Evolutionary conservation across 2,113 vertebrate species (phyloP), one percentile per base, ranked within the genome.

Genomic region (Platichthys stellatus): DNA sequence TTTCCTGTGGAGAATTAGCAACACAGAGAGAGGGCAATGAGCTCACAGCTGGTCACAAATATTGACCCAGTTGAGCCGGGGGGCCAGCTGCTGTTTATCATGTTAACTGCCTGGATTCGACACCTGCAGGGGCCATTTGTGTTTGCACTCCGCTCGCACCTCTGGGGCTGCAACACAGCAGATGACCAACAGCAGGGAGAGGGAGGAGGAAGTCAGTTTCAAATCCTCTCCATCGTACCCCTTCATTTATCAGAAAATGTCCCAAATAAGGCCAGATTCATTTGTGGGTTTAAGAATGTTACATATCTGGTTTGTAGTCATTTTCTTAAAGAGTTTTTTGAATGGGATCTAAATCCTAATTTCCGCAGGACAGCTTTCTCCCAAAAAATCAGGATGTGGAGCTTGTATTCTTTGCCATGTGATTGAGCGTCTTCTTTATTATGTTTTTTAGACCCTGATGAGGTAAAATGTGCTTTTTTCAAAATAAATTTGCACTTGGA

Each of bases 1-100:
- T 96, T 97, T 97, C 96, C 96, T 96, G 94, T 57, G 71, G 53
- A 88, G 80, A 90, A 96, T 97, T 96, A 94, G 91, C 95, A 96
- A 94, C 90, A 97, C 92, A 97, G 94, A 96, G 86, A 90, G 64
- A 80, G 9, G 83, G 75, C 89, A 88, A 84, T 91, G 74, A 94
- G 88, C 69, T 84, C 90, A 88, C 89, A 70, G 43, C 92, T 78
- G 79, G 83, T 67, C 78, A 79, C 92, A 91, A 91, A 93, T 88
- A 94, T 92, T 92, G 90, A 94, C 86, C 79, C 62, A 73, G 57
- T 72, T 47, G 63, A 68, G 81, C 40, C 4, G 43, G 51, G 23
- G 23, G 69, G 53, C 51, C 74, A 74, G 81, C 83, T 72, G 80
- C 75, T 65, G 31, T 78, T 93, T 87, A 84, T 65, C 86, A 90